Evolutionary conservation across 2,113 vertebrate species (phyloP), one percentile per base, ranked within the genome.

Genomic region (Corythornis cristatus): DNA sequence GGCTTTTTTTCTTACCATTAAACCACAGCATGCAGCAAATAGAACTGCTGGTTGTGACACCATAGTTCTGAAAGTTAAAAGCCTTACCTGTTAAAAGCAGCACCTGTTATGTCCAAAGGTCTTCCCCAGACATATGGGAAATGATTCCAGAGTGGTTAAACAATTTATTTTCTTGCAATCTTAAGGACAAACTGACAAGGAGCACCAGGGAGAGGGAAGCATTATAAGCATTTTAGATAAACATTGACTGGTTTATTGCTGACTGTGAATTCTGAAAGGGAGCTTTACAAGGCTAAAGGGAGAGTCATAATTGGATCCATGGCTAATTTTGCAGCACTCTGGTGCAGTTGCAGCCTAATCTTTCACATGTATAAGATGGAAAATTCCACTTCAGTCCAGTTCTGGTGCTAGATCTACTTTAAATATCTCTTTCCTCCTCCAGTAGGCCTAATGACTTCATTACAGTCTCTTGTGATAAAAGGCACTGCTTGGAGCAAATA

Each of bases 341-440:
- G 60, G 60, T 1, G 2, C 67, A 76, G 79, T 53, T 25, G 7
- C 65, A 78, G 56, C 43, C 53, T 83, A 12, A 86, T 91, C 65
- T 83, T 70, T 90, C 48, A 19, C 31, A 53, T 8, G 21, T 26
- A 75, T 78, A 68, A 91, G 90, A 91, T 61, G 83, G 83, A 96
- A 94, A 94, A 93, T 96, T 96, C 90, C 93, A 84, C 48, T 93
- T 88, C 89, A 83, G 87, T 78, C 67, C 74, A 33, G 6, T 93
- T 96, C 82, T 93, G 67, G 33, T 87, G 82, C 50, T 78, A 81
- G 64, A 74, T 45, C 61, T 88, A 48, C 88, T 92, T 86, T 84
- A 90, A 92, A 88, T 71, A 90, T n/a, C 48, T 81, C 45, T 84
- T 95, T 93, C 88, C 65, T 90, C 45, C 88, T 86, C 43, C 56